Conservation (phyloP, 2,888 invertebrate genomes). For the Arge pagana region DNA sequence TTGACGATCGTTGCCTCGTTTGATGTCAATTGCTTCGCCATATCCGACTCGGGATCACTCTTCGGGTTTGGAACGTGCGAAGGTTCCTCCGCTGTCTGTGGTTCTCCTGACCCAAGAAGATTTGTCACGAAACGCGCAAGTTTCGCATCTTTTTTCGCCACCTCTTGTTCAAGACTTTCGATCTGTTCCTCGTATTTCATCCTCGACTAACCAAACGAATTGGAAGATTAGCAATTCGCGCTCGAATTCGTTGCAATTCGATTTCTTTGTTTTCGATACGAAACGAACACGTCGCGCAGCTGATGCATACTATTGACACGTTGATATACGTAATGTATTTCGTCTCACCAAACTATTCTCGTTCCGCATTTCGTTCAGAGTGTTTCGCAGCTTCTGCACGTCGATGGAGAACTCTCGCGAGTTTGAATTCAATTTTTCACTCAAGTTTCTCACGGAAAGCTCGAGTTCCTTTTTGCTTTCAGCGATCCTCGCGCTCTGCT, state of each 20-base stretch:
- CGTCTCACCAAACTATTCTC: conserved; percentile 28
- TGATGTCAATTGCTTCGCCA: conserved; percentile 35
- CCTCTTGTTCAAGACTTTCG: neutral
- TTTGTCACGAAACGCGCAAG: neutral
- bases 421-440: conserved; percentile 23
- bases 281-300: neutral
- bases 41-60: conserved; percentile 37
- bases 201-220: neutral
- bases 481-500: conserved; percentile 32
- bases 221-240: too few relatives aligned
- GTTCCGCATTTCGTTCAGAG: conserved; percentile 22
- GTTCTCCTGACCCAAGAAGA: neutral
- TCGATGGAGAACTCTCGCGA: conserved; percentile 20
- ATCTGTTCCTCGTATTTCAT: conserved; percentile 3
- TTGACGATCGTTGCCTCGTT: conserved; percentile 37
- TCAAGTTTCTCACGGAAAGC: conserved; percentile 28
- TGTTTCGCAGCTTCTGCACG: conserved; percentile 16
- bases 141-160: conserved; percentile 2
- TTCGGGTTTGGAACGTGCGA: conserved; percentile 22
- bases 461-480: conserved; percentile 37
- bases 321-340: neutral
- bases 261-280: conserved; percentile 4
- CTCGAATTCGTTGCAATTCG: too few relatives aligned
- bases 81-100: too few relatives aligned
- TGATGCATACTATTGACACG: neutral